These are phyloP conservation scores for Agonopterix subpropinquella DNA, from an alignment of 2,888 invertebrate genomes.

Conservation along the genomic window DNA sequence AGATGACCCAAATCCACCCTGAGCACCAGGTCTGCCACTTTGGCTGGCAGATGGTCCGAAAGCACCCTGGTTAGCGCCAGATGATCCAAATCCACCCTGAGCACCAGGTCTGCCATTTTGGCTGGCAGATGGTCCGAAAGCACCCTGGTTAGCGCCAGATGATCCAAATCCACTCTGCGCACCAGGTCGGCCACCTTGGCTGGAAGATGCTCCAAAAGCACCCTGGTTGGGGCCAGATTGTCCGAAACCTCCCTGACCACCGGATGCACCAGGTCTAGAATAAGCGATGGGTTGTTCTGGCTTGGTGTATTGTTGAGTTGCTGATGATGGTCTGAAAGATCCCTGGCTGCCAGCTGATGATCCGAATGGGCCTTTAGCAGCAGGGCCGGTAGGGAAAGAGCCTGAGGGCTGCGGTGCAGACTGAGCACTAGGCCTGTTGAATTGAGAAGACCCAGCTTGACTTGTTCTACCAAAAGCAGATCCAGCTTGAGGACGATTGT, in stretches of 20 bases:
- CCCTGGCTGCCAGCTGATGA: conserved; percentile 3
- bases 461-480: conserved; percentile 2
- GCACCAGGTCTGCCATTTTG: not conserved
- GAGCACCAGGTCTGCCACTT: not conserved
- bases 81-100: conserved; percentile 8
- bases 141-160: conserved; percentile 3
- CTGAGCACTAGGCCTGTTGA: not conserved
- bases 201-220: conserved; percentile 9
- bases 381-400: not conserved
- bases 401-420: not conserved
- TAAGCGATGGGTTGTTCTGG: too few relatives aligned
- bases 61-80: conserved; percentile 8
- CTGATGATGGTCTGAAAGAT: conserved; percentile 7
- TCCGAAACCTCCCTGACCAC: conserved; percentile 3
- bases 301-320: not conserved
- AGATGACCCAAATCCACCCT: conserved; percentile 8
- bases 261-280: not conserved
- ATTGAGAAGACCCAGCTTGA: conserved; percentile 10
- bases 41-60: conserved; percentile 6
- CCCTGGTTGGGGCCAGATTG: conserved; percentile 13
- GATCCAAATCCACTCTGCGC: conserved; percentile 11
- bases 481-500: conserved; percentile 16
- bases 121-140: conserved; percentile 11
- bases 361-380: not conserved
- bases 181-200: not conserved